Conservation (phyloP, 2,888 invertebrate genomes). For the Pyrgus malvae region DNA sequence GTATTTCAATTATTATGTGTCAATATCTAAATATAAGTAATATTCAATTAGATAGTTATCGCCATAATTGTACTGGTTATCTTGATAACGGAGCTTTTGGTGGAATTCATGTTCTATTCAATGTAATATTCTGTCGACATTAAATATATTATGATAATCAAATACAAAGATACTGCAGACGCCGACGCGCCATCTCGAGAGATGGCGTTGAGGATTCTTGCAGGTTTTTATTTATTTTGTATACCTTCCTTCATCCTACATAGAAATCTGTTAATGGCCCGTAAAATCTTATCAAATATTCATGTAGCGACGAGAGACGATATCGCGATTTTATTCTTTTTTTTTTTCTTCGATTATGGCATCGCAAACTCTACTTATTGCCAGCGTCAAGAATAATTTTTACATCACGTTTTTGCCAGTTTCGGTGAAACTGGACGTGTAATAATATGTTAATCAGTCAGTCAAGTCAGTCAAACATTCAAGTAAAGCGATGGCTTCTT, state of each 20-base stretch:
- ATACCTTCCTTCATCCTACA: not conserved
- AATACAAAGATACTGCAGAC: constrained; percentile 16
- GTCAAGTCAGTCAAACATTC: no score
- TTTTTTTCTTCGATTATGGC: no score
- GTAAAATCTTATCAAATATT: no score
- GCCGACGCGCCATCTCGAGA: constrained; percentile 1
- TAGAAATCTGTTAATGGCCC: no score
- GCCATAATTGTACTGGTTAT: constrained; percentile 62
- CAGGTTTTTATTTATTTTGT: constrained; percentile 15
- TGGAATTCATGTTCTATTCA: constrained; percentile 63
- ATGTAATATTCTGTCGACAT: constrained; percentile 73
- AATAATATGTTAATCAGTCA: no score
- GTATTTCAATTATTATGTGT: constrained; percentile 69
- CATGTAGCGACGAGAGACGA: no score
- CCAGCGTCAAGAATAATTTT: no score
- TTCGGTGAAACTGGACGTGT: no score
- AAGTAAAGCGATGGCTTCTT: no score
- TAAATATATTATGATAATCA: constrained; percentile 63
- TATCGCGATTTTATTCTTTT: no score
- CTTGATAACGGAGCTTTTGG: constrained; percentile 62
- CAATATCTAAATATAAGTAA: constrained; percentile 65
- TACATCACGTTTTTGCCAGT: no score
- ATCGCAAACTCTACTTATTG: no score
- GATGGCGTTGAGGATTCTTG: not conserved
- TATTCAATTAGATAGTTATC: constrained; percentile 62